These are phyloP conservation scores for Calyptommatus sinebrachiatus DNA, from an alignment of 2,113 vertebrate species.

Conservation along the genomic window DNA sequence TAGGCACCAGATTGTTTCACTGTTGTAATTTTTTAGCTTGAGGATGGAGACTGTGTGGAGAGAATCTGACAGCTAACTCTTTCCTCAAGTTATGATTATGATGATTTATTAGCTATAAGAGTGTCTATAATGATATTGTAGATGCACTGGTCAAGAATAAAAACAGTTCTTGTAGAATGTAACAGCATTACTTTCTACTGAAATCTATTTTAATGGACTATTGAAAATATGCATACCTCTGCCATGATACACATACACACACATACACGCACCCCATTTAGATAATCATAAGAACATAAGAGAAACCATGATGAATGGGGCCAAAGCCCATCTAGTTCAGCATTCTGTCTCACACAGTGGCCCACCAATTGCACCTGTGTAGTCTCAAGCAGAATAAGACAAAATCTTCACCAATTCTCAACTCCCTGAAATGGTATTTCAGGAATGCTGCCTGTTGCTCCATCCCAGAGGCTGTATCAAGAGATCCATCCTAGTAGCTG, in stretches of 20 bases:
- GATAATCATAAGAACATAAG: too few relatives aligned
- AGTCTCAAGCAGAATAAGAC: too few relatives aligned
- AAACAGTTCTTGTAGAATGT: background rate
- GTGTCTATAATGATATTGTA: background rate
- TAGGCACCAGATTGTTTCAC: background rate
- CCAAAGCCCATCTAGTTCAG: too few relatives aligned
- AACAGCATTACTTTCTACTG: background rate
- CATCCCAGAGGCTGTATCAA: too few relatives aligned
- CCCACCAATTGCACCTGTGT: too few relatives aligned
- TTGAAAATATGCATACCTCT: background rate
- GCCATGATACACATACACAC: background rate
- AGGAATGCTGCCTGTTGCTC: too few relatives aligned
- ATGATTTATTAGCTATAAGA: background rate
- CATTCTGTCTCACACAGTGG: too few relatives aligned
- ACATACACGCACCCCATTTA: too few relatives aligned
- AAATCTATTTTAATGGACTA: background rate
- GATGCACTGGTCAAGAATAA: background rate
- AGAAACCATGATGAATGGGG: too few relatives aligned
- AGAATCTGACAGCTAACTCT: background rate
- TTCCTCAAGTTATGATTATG: background rate
- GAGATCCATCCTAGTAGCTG: too few relatives aligned
- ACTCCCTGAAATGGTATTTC: too few relatives aligned
- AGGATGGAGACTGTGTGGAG: background rate
- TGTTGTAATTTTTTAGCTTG: background rate
- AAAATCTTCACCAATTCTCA: too few relatives aligned